Evolutionary conservation across 2,113 vertebrate species (phyloP).

Genomic region (Nicator chloris): DNA sequence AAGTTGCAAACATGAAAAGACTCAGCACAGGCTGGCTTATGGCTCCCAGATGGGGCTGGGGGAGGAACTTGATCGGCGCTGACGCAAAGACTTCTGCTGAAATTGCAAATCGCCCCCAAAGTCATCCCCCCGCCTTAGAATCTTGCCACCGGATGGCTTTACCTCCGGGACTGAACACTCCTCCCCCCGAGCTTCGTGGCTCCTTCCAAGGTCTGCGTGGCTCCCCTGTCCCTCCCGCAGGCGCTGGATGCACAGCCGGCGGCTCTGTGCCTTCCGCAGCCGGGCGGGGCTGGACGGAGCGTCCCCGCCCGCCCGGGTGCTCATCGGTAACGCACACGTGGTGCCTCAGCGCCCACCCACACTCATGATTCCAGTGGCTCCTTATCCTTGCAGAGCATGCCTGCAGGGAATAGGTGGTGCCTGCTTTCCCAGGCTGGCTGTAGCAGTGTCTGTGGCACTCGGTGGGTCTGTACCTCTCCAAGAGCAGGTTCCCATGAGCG

Average conservation of each 20-base stretch:
- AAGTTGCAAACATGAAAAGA: not conserved
- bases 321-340: not conserved
- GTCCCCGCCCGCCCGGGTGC: not conserved
- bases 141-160: not conserved
- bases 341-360: not conserved
- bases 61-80: not conserved
- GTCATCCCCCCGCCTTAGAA: not conserved
- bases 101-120: not conserved
- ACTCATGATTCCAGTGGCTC: not conserved
- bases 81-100: not conserved
- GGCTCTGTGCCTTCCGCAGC: not conserved
- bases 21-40: not conserved
- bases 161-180: not conserved
- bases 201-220: not conserved
- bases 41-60: not conserved
- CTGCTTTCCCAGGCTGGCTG: not conserved
- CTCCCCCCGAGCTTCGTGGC: not conserved
- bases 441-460: rapidly evolving
- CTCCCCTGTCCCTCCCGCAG: rapidly evolving
- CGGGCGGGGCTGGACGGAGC: not conserved
- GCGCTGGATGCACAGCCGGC: not conserved
- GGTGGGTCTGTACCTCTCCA: not conserved
- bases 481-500: not conserved
- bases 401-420: not conserved
- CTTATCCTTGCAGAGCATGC: not conserved